Evolutionary conservation across 1,140 invertebrate species (phyloP), one percentile per base, ranked within the genome.

Genomic region (Gryllus bimaculatus): DNA sequence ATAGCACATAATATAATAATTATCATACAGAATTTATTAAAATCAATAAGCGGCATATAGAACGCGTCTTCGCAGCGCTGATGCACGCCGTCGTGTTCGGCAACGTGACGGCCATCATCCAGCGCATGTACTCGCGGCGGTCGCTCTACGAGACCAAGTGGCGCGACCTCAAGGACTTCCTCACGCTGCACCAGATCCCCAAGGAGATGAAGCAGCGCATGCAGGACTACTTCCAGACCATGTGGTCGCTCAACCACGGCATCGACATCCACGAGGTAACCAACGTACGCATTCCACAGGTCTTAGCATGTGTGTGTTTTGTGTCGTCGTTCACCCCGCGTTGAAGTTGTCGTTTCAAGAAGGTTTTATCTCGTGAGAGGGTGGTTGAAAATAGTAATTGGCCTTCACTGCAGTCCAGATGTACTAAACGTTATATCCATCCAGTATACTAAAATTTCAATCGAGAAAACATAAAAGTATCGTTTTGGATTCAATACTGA

Each of bases 81-180:
- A 98, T 99, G 96, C 98, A 99, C 85, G 98, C 98, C 15, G 96
- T 98, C 54, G 97, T 99, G 13, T 99, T 99, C 85, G 98, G 98
- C 84, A 99, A 99, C 87, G 97, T 99, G 75, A 99, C 97, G 7
- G 97, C 98, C n/a, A 99, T 99, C 83, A 99, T 99, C 85, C 96
- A 99, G 86, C 89, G 98, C 81, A 95, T 99, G 92, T 99, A 99
- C 85, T 96, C 96, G n/a, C 91, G 97, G 48, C 91, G 96, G 48
- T 98, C 97, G 10, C 91, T 98, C 81, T 99, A 98, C 85, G 97
- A 99, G 84, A 97, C 95, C 81, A 98, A 98, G 88, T 96, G 96
- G 91, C 88, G 96, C 76, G 95, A 98, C 86, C 89, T 99, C 21
- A 98, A 99, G 87, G 98, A 99, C 86, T 99, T 99, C 86, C 92